phyloP scores from a whole-genome alignment of 2,113 vertebrate genomes.

The Carollia perspicillata region DNA sequence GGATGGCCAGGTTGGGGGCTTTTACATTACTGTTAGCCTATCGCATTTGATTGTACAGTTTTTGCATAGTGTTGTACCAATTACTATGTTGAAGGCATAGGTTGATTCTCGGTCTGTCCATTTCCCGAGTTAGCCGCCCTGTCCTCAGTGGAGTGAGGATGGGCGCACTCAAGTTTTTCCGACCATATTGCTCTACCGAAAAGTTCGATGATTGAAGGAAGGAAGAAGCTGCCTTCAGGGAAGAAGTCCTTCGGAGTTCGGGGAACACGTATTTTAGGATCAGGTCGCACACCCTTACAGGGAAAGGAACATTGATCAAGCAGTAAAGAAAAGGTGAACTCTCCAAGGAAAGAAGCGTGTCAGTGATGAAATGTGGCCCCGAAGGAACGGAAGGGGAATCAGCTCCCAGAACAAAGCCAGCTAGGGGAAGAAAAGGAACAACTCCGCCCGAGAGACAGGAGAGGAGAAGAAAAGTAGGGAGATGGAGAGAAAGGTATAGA shows the following conservation, averaged over 20 bases:
- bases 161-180: background rate
- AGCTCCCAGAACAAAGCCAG: background rate
- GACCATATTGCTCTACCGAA: background rate
- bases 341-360: no score
- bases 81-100: background rate
- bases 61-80: background rate
- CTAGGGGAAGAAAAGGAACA: background rate
- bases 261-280: background rate
- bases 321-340: background rate
- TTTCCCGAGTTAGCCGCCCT: background rate
- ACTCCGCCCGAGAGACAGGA: background rate
- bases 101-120: background rate
- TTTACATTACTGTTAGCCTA: background rate
- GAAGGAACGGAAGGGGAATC: background rate
- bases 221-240: background rate
- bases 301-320: background rate
- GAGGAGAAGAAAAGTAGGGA: background rate
- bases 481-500: no score
- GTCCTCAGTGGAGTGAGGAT: background rate
- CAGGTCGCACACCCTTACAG: background rate
- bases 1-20: background rate
- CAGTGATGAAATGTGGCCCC: background rate
- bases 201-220: no score
- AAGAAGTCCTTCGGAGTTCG: background rate
- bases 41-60: background rate